A percentile compares a stretch with the other conserved stretches of the same genome.
These are phyloP conservation scores for Geodia barretti DNA, from an alignment of 37 sponge, comb jelly and placozoan species.

Conservation along the genomic window DNA sequence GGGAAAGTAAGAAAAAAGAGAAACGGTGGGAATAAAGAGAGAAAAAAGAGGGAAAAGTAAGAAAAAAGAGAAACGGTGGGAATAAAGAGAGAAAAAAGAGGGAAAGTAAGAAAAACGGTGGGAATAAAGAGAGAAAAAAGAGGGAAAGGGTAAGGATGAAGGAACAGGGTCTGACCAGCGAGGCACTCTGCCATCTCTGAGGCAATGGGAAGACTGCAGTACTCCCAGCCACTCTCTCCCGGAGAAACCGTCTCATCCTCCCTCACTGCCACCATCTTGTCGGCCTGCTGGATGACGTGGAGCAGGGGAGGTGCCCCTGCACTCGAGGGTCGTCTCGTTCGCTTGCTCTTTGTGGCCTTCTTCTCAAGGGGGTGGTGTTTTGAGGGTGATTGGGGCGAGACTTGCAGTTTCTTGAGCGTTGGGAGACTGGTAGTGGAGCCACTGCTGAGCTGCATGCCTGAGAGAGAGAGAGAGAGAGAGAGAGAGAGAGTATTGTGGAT, in stretches of 20 bases:
- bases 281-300: background rate
- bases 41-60: too few relatives aligned
- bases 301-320: background rate
- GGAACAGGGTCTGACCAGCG: constrained; percentile 12
- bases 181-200: constrained; percentile 50
- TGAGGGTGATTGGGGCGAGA: background rate
- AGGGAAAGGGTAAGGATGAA: too few relatives aligned
- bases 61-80: too few relatives aligned
- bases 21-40: too few relatives aligned
- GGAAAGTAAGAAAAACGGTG: too few relatives aligned
- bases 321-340: background rate
- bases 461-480: too few relatives aligned
- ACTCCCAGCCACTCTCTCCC: constrained; percentile 52
- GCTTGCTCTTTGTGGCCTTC: background rate
- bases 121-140: too few relatives aligned
- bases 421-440: background rate
- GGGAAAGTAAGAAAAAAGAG: too few relatives aligned
- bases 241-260: constrained; percentile 6
- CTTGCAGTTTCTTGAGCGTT: background rate
- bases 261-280: background rate
- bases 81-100: too few relatives aligned
- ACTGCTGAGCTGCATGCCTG: background rate
- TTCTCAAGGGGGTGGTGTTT: background rate
- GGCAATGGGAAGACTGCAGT: constrained; percentile 31
- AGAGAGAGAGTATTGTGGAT: too few relatives aligned